phyloP scores from a whole-genome alignment of 2,888 invertebrate genomes.

The Habroteleia sp. region DNA sequence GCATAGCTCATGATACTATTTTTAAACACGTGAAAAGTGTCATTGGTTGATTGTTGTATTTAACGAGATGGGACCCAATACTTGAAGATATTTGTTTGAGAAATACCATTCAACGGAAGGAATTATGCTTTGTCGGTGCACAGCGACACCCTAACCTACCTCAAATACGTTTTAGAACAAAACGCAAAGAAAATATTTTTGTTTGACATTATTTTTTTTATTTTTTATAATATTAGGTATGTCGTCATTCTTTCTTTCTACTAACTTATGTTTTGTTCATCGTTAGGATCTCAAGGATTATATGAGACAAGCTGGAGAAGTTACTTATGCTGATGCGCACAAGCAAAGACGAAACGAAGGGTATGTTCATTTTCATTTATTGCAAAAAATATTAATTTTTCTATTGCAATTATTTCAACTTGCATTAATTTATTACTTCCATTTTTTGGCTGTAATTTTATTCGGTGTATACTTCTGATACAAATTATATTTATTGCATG shows the following conservation, averaged over 20 bases:
- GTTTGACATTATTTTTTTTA: slow-evolving; percentile 23
- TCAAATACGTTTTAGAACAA: slow-evolving; percentile 70
- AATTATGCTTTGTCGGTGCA: slow-evolving; percentile 72
- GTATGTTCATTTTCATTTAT: no score
- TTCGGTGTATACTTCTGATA: no score
- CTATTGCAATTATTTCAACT: no score
- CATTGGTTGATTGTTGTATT: slow-evolving; percentile 36
- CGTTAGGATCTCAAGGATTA: slow-evolving; percentile 98
- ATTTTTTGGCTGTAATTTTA: no score
- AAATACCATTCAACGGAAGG: slow-evolving; percentile 47
- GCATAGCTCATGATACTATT: slow-evolving; percentile 76
- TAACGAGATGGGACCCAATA: slow-evolving; percentile 36
- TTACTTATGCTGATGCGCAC: slow-evolving; percentile 99
- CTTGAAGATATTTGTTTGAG: slow-evolving; percentile 18
- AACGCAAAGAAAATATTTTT: slow-evolving; percentile 65
- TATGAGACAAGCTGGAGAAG: slow-evolving; percentile 99
- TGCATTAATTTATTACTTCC: no score
- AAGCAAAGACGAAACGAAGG: slow-evolving; percentile 97
- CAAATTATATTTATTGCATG: no score
- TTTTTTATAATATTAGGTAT: slow-evolving; percentile 25
- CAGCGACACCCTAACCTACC: slow-evolving; percentile 73
- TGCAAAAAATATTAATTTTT: no score
- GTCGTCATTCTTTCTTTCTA: slow-evolving; percentile 16
- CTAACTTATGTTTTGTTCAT: slow-evolving; percentile 75
- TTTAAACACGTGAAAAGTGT: slow-evolving; percentile 77